Evolutionary conservation across 2,888 invertebrate genomes (phyloP).

Genomic region (Aphidoletes aphidimyza): DNA sequence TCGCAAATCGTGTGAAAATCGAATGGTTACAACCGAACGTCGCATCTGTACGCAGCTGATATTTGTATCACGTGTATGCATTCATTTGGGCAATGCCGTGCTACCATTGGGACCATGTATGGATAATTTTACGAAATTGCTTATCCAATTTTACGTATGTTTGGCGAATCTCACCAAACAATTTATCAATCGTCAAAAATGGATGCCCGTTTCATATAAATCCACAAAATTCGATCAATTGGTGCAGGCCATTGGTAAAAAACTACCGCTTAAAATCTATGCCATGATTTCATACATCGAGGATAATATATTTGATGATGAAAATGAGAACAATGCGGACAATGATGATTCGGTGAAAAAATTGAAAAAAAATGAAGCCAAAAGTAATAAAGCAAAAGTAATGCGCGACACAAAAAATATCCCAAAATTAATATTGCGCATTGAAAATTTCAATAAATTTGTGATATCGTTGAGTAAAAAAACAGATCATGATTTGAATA

Average conservation of each 20-base stretch:
- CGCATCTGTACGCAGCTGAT: constrained; percentile 71
- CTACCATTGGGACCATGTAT: constrained; percentile 69
- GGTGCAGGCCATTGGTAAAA: constrained; percentile 69
- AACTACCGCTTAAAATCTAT: constrained; percentile 69
- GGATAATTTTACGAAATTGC: constrained; percentile 70
- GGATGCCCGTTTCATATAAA: constrained; percentile 60
- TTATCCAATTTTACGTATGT: constrained; percentile 69
- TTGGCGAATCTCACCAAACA: constrained; percentile 71
- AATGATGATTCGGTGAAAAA: constrained; percentile 59
- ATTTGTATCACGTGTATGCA: constrained; percentile 68
- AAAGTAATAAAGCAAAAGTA: constrained; percentile 68
- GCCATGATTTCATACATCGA: constrained; percentile 70
- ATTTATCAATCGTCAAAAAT: constrained; percentile 68
- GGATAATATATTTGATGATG: constrained; percentile 64
- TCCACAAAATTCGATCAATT: constrained; percentile 67
- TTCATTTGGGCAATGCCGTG: constrained; percentile 68
- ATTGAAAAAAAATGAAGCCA: constrained; percentile 64
- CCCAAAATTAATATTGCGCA: constrained; percentile 72
- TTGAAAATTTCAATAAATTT: constrained; percentile 73
- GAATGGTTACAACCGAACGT: constrained; percentile 69
- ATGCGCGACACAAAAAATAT: constrained; percentile 71
- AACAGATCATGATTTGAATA: constrained; percentile 68
- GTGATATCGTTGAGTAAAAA: constrained; percentile 71
- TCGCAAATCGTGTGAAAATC: constrained; percentile 61
- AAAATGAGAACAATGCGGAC: background rate